Percentiles rank a stretch among this genome's conserved stretches.
Evolutionary conservation across 2,113 vertebrate genomes (phyloP).

Genomic region (Oophaga pumilio): DNA sequence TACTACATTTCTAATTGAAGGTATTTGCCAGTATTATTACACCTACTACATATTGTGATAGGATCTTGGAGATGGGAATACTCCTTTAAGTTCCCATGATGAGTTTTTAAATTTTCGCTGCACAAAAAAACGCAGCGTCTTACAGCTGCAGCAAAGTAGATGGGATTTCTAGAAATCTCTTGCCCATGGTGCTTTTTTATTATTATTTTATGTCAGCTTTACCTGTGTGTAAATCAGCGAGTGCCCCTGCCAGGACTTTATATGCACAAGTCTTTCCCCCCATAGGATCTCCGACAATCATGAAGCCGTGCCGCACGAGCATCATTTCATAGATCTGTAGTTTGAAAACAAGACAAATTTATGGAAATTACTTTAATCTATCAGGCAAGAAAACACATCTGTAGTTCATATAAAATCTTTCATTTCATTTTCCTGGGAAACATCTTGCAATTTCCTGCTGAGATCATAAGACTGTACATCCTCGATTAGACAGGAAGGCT

Average conservation of each 20-base stretch:
- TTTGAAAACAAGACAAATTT: conserved; percentile 1
- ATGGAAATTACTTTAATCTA: background rate
- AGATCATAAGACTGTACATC: background rate
- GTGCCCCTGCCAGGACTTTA: conserved; percentile 82
- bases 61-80: too few relatives aligned
- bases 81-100: too few relatives aligned
- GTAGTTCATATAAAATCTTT: background rate
- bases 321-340: conserved; percentile 93
- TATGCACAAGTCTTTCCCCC: conserved; percentile 88
- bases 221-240: conserved; percentile 80
- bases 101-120: too few relatives aligned
- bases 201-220: conserved; percentile 1
- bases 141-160: too few relatives aligned
- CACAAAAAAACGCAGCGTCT: too few relatives aligned
- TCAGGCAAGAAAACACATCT: background rate
- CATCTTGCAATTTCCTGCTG: background rate
- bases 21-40: too few relatives aligned
- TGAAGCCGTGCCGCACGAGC: conserved; percentile 91
- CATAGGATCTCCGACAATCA: conserved; percentile 89
- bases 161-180: too few relatives aligned
- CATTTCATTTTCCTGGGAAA: conserved; percentile 21
- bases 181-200: too few relatives aligned
- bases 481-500: background rate
- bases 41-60: too few relatives aligned
- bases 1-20: too few relatives aligned